Base-by-base conservation (phyloP, 2,797 vertebrate genomes). In the Paguma larvata region DNA sequence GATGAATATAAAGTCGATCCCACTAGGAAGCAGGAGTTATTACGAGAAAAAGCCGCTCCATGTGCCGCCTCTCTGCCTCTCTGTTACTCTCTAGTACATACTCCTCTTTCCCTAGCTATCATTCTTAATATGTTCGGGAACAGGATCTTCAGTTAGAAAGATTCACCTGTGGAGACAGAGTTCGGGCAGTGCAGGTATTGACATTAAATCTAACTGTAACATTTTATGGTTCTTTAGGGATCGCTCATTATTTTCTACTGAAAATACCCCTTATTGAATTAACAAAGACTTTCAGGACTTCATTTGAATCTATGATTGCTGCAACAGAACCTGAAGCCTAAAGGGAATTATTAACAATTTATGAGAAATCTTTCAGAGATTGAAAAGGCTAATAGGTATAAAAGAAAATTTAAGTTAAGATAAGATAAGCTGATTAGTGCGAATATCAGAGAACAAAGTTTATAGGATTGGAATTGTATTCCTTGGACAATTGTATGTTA, bases 291-390 rank as follows among this genome's bases (percentile, higher is more conserved):
- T 95, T 93, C 34, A 68, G 19, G 32, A 89, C 67, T 96, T 62
- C 84, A 46, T 94, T 94, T 34, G 21, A 97, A 80, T 93, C 19
- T 96, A 6, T 56, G 72, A 56, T 70, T 72, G 53, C 79, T 90
- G 18, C 25, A 85, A 91, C 9, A 96, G 75, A 96, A 93, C 5
- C 10, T 75, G 85, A 94, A 73, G 8, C 27, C 62, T 91, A 78
- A 67, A 30, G 48, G 68, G 53, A 93, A 92, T 10, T 41, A 68
- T 78, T 95, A 93, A 91, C 78, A 72, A 80, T 73, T 93, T 86
- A 95, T 53, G 48, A 15, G 79, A 89, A 96, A 89, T 96, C 51
- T 89, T 97, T 89, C 65, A 83, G 67, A 83, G 41, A 93, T 67
- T 94, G 56, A 93, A 91, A 96, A 23, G 11, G 8, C 30, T 80